Percentiles rank a stretch among this genome's conserved stretches.
Evolutionary conservation across 2,113 vertebrate species (phyloP).

Genomic region (Acinonyx jubatus): DNA sequence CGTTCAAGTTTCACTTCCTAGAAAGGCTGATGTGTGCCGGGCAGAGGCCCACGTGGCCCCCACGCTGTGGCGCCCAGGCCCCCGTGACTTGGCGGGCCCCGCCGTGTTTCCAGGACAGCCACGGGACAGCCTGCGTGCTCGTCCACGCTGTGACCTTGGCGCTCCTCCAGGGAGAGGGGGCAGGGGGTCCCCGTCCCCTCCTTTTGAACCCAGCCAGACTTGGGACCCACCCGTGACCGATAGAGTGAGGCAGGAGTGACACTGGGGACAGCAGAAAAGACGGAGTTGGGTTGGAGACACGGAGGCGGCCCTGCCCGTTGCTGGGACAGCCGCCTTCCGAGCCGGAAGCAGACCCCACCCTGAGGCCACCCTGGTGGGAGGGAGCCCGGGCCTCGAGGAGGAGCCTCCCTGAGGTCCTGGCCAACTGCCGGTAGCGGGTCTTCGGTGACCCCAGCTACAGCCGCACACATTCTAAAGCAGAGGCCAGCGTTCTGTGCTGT

Average conservation of each 20-base stretch:
- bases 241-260: not conserved
- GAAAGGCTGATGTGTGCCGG: not conserved
- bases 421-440: too few relatives aligned
- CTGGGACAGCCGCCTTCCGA: not conserved
- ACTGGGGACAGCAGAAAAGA: not conserved
- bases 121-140: rapidly evolving
- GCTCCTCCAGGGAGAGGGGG: too few relatives aligned
- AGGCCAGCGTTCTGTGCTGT: too few relatives aligned
- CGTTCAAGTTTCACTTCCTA: not conserved
- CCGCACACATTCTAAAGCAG: not conserved
- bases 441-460: too few relatives aligned
- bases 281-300: not conserved
- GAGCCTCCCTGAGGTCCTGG: not conserved
- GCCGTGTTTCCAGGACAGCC: not conserved
- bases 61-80: too few relatives aligned
- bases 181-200: not conserved
- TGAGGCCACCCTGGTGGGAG: not conserved
- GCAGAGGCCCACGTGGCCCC: not conserved
- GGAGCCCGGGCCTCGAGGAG: not conserved
- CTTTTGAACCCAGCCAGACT: not conserved
- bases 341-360: not conserved
- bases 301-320: rapidly evolving
- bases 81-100: not conserved
- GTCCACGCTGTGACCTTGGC: not conserved
- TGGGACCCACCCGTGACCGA: rapidly evolving